Conservation (phyloP, 2,888 invertebrate species). For the Silvanus unidentatus region DNA sequence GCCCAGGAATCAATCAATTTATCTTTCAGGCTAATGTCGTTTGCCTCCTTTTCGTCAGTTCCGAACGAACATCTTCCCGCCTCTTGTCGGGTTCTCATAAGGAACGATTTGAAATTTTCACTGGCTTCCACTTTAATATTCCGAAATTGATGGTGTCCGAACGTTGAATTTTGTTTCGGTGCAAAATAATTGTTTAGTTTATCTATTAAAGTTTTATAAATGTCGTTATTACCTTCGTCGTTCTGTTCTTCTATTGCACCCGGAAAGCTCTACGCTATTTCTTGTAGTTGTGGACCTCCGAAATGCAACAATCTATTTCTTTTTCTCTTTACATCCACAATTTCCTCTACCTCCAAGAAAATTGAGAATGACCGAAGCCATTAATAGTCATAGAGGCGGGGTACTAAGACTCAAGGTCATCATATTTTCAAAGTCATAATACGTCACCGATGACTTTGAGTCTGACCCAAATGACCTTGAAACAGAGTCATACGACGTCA, state of each 20-base stretch:
- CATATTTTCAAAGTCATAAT: too few relatives aligned
- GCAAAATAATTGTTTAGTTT: constrained; percentile 29
- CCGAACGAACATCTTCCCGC: constrained; percentile 30
- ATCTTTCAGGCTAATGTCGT: constrained; percentile 25
- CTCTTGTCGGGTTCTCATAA: constrained; percentile 30
- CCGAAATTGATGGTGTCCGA: constrained; percentile 30
- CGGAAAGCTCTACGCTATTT: constrained; percentile 26
- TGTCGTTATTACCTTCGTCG: constrained; percentile 18
- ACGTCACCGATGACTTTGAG: too few relatives aligned
- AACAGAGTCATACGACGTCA: too few relatives aligned
- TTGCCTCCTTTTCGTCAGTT: constrained; percentile 18
- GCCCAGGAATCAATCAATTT: constrained; percentile 26
- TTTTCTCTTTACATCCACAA: constrained; percentile 18
- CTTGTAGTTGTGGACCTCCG: constrained; percentile 27
- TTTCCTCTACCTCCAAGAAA: constrained; percentile 27
- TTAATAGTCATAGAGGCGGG: too few relatives aligned
- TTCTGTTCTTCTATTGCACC: constrained; percentile 21
- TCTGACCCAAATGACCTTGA: too few relatives aligned
- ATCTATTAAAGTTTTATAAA: constrained; percentile 24
- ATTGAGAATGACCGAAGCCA: constrained; percentile 26
- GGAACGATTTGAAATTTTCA: constrained; percentile 30
- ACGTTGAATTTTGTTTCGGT: constrained; percentile 29
- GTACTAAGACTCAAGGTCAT: too few relatives aligned
- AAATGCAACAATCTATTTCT: constrained; percentile 28
- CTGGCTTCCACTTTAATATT: constrained; percentile 25